Evolutionary conservation across 2,888 invertebrate species (phyloP).

Genomic region (Cephus rjabovi): DNA sequence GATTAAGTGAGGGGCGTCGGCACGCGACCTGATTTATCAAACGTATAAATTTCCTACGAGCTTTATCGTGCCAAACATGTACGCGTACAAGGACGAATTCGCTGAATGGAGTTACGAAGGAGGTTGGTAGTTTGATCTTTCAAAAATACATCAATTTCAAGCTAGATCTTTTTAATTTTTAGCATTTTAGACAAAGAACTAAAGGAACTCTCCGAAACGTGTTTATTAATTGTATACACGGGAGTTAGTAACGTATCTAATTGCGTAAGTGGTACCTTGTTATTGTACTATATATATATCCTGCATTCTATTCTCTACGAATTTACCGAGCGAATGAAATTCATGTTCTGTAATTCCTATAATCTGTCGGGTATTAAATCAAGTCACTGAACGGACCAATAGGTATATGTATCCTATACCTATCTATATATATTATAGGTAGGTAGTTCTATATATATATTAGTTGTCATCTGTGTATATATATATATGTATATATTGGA

Average conservation of each 20-base stretch:
- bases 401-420: background rate
- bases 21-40: slow-evolving; percentile 25
- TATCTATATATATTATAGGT: background rate
- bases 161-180: background rate
- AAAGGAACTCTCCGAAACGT: background rate
- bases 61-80: background rate
- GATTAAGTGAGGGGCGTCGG: slow-evolving; percentile 24
- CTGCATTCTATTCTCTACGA: background rate
- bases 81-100: background rate
- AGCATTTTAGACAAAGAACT: background rate
- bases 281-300: background rate
- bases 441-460: background rate
- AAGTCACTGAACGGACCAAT: slow-evolving; percentile 1
- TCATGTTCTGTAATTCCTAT: slow-evolving; percentile 2
- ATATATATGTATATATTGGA: background rate
- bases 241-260: background rate
- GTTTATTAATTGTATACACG: background rate
- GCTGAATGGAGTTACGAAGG: background rate
- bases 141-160: background rate
- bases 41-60: slow-evolving; percentile 9
- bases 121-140: background rate
- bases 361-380: slow-evolving; percentile 7
- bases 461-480: background rate
- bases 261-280: background rate
- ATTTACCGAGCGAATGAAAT: slow-evolving; percentile 1